Base-by-base conservation (phyloP, 2,888 invertebrate species). In the Melieria omissa region DNA sequence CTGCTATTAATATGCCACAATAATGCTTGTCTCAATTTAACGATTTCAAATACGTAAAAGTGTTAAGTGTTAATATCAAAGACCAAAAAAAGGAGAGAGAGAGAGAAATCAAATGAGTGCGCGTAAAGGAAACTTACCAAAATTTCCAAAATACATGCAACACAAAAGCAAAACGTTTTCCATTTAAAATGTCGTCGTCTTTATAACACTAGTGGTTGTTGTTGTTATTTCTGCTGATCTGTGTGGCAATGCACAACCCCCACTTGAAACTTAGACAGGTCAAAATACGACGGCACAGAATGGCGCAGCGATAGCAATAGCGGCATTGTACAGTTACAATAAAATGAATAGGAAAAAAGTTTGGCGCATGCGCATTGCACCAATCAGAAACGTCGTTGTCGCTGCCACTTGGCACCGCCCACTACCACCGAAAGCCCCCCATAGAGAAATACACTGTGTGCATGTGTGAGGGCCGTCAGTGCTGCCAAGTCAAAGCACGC, bases 1-100 rank as follows among this genome's bases (percentile, higher is more conserved):
- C 81, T 78, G 80, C 85, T 84, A 84, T 84, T 84, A 84, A 84
- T 84, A 84, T 84, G 82, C 81, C 83, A 84, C 85, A 84, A 83
- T 84, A 84, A 81, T 83, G 82, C 83, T 80, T 82, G 80, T 77
- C 76, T 75, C 72, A 78, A 74, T 63, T 73, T 73, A 74, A 75
- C 75, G 69, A 73, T 72, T 74, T 75, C 55, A 69, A 64, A 65
- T 70, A 73, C 65, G 72, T 69, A 66, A 44, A 63, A 29, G 29
- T 29, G 29, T 29, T 29, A 29, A 29, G 29, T 29, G 29, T 29
- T 29, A 29, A 29, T 29, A 29, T 29, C 29, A 29, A 29, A 29
- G 29, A 29, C 29, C 29, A 29, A 29, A 29, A 29, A 71, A 72
- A 73, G 60, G 54, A 58, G 55, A 73, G 65, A 67, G 47, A 49